A percentile compares a stretch with the other conserved stretches of the same genome.
phyloP scores from a whole-genome alignment of 1,140 invertebrate genomes.

The Hetaerina americana region DNA sequence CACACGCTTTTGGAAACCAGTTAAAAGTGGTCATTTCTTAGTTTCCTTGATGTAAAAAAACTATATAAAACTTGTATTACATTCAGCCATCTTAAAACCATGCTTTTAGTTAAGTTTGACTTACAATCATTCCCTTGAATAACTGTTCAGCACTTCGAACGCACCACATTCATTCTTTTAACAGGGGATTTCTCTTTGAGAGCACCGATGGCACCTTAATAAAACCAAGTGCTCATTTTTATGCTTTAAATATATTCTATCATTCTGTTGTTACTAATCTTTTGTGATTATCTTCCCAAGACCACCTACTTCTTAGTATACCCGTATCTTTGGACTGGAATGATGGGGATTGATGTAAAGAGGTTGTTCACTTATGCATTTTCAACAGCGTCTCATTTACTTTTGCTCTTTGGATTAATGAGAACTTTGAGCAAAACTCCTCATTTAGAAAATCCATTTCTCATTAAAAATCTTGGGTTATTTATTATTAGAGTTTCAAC shows the following conservation, averaged over 20 bases:
- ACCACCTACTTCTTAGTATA: not conserved
- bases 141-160: not conserved
- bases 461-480: not conserved
- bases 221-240: not conserved
- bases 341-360: not conserved
- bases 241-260: slow-evolving; percentile 1
- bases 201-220: not conserved
- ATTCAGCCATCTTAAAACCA: not conserved
- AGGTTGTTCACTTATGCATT: not conserved
- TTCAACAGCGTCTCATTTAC: not conserved
- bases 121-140: not conserved
- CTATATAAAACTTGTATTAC: not conserved
- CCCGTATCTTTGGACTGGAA: not conserved
- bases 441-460: not conserved
- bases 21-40: not conserved
- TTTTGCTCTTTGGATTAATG: not conserved
- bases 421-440: not conserved
- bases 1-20: not conserved
- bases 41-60: not conserved
- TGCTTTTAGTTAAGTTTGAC: not conserved
- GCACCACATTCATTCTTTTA: not conserved
- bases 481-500: not conserved
- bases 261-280: not conserved
- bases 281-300: not conserved
- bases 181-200: not conserved